Evolutionary conservation across 2,113 vertebrate species (phyloP).

Genomic region (Hirundichthys speculiger): DNA sequence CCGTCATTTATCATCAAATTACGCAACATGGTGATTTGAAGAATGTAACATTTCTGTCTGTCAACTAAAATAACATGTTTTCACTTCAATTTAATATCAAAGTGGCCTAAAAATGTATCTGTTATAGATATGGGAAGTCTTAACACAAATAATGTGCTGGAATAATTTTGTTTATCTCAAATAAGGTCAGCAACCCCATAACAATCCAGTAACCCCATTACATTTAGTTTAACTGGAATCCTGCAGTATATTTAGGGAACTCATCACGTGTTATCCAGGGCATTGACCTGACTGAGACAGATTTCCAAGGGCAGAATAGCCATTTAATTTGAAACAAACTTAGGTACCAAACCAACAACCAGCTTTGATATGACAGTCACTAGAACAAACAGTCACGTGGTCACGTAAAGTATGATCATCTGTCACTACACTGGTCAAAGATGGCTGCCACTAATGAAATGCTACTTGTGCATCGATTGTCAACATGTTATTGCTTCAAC

Average conservation of each 20-base stretch:
- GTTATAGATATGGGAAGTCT: too few relatives aligned
- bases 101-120: too few relatives aligned
- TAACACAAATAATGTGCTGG: too few relatives aligned
- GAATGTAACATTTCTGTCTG: too few relatives aligned
- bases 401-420: constrained; percentile 59
- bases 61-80: too few relatives aligned
- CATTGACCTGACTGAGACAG: constrained; percentile 58
- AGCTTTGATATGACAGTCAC: constrained; percentile 72
- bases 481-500: constrained; percentile 83
- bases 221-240: constrained; percentile 8
- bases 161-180: too few relatives aligned
- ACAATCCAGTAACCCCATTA: not conserved
- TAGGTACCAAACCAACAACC: constrained; percentile 77
- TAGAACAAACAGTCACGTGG: constrained; percentile 55
- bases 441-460: constrained; percentile 54
- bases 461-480: constrained; percentile 76
- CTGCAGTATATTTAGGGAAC: not conserved
- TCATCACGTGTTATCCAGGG: not conserved
- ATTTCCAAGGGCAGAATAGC: constrained; percentile 61
- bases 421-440: constrained; percentile 61
- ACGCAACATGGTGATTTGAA: too few relatives aligned
- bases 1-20: too few relatives aligned
- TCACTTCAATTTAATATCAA: too few relatives aligned
- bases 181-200: not conserved
- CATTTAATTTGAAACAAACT: constrained; percentile 71